Evolutionary conservation across 2,797 vertebrate genomes (phyloP), one percentile per base, ranked within the genome.

Genomic region (Smutsia temminckii): DNA sequence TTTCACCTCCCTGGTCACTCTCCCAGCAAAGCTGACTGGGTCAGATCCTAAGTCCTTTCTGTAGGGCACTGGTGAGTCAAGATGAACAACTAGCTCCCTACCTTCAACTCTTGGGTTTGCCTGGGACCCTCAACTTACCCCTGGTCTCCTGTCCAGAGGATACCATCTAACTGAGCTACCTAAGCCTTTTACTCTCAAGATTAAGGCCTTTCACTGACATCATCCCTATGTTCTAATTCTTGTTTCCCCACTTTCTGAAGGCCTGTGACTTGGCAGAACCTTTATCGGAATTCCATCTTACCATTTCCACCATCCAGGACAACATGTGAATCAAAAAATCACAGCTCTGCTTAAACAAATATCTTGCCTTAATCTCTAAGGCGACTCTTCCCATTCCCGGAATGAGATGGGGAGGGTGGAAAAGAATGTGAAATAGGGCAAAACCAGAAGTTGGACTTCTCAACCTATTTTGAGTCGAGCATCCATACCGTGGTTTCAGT

Each of bases 261-360:
- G 51, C 21, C 74, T 64, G 51, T 81, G 42, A 64, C 25, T 94
- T 68, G 49, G 87, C 20, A 94, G 78, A 89, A 78, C 8, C 29
- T 68, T 93, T 57, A 80, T 88, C 69, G 66, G 53, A 86, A 96
- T 96, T 85, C 77, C 13, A 34, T 55, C 42, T 80, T 80, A 89
- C 42, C 59, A 59, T 81, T 77, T 81, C 79, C 68, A 94, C 32
- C 7, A 5, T 55, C 51, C 2, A 10, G 34, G 63, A 92, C 81
- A 86, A 86, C 37, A 14, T 20, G 3, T 68, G 74, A 97, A 72
- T 88, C 46, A 66, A 81, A 68, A 93, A 57, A 92, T 21, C 46
- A 42, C 64, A 94, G n/a, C 74, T 93, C 27, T 89, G 53, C 77
- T 71, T 66, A 89, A 75, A 85, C 83, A 92, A 63, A 96, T 49